These are phyloP conservation scores for Manis pentadactyla DNA, from an alignment of 2,797 vertebrate genomes.

Conservation along the genomic window DNA sequence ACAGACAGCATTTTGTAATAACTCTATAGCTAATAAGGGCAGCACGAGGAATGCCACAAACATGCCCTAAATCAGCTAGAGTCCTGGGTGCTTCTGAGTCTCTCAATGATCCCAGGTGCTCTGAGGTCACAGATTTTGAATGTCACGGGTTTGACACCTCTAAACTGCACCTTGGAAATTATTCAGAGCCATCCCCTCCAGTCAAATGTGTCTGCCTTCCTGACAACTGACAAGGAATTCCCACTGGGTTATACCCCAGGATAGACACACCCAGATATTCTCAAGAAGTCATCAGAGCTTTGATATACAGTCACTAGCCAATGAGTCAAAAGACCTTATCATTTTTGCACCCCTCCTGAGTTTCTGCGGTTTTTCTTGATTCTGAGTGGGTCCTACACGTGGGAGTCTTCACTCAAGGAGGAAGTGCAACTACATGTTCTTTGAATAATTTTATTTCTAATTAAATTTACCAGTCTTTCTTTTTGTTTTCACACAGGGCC, in stretches of 20 bases:
- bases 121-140: background rate
- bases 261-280: background rate
- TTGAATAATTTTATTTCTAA: too few relatives aligned
- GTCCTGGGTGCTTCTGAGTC: background rate
- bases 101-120: background rate
- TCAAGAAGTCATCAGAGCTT: background rate
- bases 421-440: too few relatives aligned
- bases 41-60: background rate
- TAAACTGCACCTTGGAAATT: background rate
- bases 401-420: too few relatives aligned
- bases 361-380: background rate
- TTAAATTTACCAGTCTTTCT: background rate
- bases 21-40: background rate
- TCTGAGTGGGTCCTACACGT: background rate
- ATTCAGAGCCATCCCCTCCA: background rate
- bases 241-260: background rate
- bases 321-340: background rate
- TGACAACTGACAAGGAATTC: background rate
- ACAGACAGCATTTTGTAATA: background rate
- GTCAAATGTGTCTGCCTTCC: background rate
- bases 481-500: conserved; percentile 75
- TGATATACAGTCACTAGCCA: background rate
- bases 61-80: background rate
- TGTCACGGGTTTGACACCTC: background rate
- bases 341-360: background rate